Percentiles rank a stretch among this genome's conserved stretches.
These are phyloP conservation scores for Arenicola marina DNA, from an alignment of 2,888 invertebrate genomes.

Conservation along the genomic window DNA sequence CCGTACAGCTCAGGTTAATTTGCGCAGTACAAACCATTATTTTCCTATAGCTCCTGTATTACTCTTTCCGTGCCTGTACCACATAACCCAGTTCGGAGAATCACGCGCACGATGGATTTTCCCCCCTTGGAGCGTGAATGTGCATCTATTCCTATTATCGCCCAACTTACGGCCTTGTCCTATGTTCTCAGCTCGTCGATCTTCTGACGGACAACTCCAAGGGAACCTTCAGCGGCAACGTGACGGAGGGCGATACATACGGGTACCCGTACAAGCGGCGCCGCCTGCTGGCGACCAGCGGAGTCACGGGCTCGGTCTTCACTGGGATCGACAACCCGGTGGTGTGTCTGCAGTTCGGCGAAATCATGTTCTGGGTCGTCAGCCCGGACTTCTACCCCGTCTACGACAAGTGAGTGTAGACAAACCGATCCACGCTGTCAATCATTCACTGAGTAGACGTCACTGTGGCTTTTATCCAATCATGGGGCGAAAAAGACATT, in stretches of 20 bases:
- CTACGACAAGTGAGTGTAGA: conserved; percentile 54
- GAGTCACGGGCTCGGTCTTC: conserved; percentile 39
- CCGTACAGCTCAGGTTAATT: too few species aligned
- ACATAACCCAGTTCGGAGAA: too few species aligned
- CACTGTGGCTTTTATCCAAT: too few species aligned
- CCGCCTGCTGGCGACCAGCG: conserved; percentile 44
- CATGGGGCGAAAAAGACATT: too few species aligned
- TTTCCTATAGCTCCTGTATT: too few species aligned
- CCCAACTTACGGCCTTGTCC: background rate
- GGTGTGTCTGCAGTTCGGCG: conserved; percentile 48
- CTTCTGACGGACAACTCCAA: conserved; percentile 44
- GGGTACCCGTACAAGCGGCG: conserved; percentile 26
- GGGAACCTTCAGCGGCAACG: conserved; percentile 41
- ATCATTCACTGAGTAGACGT: too few species aligned
- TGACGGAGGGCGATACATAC: conserved; percentile 35
- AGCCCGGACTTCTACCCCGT: conserved; percentile 50
- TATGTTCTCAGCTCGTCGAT: conserved; percentile 19
- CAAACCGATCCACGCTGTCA: too few species aligned
- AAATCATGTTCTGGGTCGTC: conserved; percentile 51
- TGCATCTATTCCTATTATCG: background rate
- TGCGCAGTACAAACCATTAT: too few species aligned
- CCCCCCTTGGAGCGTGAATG: too few species aligned
- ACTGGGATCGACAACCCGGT: conserved; percentile 52
- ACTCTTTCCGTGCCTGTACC: too few species aligned
- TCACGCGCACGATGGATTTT: too few species aligned